These are phyloP conservation scores for Aurelia coerulea DNA, from an alignment of 30 jellyfish, hydroid and myxozoan genomes.

Conservation along the genomic window DNA sequence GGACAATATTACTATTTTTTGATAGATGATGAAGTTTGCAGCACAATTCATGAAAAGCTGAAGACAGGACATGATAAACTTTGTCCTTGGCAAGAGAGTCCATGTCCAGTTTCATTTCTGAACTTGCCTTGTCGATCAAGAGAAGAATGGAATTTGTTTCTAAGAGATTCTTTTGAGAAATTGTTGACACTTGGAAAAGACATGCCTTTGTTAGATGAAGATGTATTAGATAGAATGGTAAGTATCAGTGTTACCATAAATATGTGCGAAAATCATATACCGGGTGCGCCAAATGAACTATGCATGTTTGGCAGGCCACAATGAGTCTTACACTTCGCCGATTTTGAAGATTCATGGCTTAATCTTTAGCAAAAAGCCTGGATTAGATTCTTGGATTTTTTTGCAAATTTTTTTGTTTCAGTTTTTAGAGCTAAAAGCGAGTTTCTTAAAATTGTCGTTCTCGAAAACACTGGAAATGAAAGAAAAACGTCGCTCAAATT, in stretches of 20 bases:
- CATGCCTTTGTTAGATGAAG: conserved; percentile 93
- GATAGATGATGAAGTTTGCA: conserved; percentile 79
- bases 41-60: conserved; percentile 52
- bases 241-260: neutral
- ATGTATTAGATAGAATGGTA: conserved; percentile 90
- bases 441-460: too few species aligned
- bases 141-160: conserved; percentile 83
- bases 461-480: too few species aligned
- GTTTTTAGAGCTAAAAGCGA: too few species aligned
- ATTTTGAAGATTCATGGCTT: too few species aligned
- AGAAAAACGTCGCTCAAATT: too few species aligned
- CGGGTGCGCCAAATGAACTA: too few species aligned
- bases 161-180: conserved; percentile 65
- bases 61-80: conserved; percentile 87
- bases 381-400: too few species aligned
- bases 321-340: too few species aligned
- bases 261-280: too few species aligned
- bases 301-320: too few species aligned
- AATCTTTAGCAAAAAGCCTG: too few species aligned
- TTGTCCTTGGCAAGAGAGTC: conserved; percentile 98
- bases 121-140: conserved; percentile 72
- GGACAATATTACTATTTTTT: neutral
- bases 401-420: too few species aligned
- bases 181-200: conserved; percentile 78
- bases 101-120: conserved; percentile 84